Evolutionary conservation across 2,888 invertebrate genomes (phyloP).

Genomic region (Nysson spinosus): DNA sequence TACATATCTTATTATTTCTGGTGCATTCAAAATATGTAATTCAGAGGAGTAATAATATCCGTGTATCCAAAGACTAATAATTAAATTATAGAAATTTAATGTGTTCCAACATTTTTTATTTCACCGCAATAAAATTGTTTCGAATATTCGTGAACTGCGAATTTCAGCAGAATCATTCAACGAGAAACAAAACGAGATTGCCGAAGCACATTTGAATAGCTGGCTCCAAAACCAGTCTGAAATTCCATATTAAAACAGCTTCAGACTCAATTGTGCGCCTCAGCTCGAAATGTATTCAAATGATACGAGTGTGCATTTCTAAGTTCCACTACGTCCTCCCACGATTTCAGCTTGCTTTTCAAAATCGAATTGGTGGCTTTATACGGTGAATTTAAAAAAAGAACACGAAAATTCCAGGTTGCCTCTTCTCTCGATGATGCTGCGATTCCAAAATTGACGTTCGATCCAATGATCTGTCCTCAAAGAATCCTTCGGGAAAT

Average conservation of each 20-base stretch:
- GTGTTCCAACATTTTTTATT: too few relatives aligned
- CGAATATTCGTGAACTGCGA: too few relatives aligned
- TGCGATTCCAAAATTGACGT: neutral
- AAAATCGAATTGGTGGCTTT: neutral
- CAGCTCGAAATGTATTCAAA: slow-evolving; percentile 22
- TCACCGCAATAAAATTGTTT: too few relatives aligned
- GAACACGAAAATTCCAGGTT: neutral
- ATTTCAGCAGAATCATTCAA: too few relatives aligned
- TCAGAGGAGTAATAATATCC: too few relatives aligned
- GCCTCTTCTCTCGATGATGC: neutral
- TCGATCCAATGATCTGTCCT: neutral
- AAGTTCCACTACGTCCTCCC: neutral
- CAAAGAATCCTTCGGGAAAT: neutral
- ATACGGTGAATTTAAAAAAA: neutral
- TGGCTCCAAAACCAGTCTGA: neutral
- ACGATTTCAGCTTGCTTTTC: neutral
- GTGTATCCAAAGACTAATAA: too few relatives aligned
- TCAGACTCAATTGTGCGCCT: neutral
- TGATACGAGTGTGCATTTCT: slow-evolving; percentile 12
- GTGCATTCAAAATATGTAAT: too few relatives aligned
- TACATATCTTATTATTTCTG: too few relatives aligned
- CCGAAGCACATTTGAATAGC: neutral
- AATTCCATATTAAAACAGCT: slow-evolving; percentile 14
- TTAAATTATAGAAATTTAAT: too few relatives aligned
- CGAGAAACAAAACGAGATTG: neutral